A percentile compares a stretch with the other conserved stretches of the same genome.
phyloP scores from a whole-genome alignment of 2,113 vertebrate genomes.

The Motacilla tschutschensis region DNA sequence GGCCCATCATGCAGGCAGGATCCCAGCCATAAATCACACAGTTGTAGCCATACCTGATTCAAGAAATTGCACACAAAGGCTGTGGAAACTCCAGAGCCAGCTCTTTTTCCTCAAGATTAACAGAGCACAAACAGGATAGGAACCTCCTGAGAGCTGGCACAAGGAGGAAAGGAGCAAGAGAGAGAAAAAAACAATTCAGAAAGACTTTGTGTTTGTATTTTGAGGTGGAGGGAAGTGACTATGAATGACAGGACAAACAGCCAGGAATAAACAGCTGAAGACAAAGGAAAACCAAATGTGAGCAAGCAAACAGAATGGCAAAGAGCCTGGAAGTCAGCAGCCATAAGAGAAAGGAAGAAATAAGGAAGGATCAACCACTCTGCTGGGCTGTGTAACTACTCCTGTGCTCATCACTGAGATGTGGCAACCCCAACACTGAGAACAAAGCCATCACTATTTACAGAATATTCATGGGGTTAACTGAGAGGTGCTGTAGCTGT shows the following conservation, averaged over 20 bases:
- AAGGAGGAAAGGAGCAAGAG: not conserved
- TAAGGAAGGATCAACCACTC: not conserved
- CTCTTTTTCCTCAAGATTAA: not conserved
- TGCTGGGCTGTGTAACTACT: not conserved
- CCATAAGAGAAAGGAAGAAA: not conserved
- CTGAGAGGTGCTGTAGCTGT: rapidly evolving
- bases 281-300: not conserved
- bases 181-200: not conserved
- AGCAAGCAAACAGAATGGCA: not conserved
- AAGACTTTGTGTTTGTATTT: not conserved
- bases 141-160: not conserved
- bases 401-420: not conserved
- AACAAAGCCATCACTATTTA: not conserved
- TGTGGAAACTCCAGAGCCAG: not conserved
- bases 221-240: not conserved
- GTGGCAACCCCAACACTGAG: not conserved
- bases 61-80: not conserved
- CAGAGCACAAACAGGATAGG: not conserved
- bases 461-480: not conserved
- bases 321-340: not conserved
- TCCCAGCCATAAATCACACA: constrained; percentile 98
- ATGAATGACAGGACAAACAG: not conserved
- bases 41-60: constrained; percentile 86
- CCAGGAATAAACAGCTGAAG: not conserved
- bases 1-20: constrained; percentile 95